A percentile compares a stretch with the other conserved stretches of the same genome.
These are phyloP conservation scores for Drosophila nasuta DNA, from an alignment of 1,140 invertebrate species.

Conservation along the genomic window DNA sequence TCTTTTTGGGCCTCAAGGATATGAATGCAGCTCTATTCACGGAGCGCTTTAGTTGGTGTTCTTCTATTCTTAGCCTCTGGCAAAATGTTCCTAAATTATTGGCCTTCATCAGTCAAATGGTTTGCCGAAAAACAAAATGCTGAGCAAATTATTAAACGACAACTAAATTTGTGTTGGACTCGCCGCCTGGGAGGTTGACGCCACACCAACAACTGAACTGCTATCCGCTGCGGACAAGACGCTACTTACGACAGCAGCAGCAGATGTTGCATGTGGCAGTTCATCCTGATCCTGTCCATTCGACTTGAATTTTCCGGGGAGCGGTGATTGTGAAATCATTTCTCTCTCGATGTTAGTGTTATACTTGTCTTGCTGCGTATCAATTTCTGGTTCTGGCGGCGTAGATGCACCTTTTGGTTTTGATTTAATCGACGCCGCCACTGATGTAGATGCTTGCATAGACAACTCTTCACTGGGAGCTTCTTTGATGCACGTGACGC, in stretches of 20 bases:
- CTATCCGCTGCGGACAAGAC: constrained; percentile 17
- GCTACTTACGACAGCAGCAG: constrained; percentile 10
- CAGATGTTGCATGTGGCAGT: constrained; percentile 9
- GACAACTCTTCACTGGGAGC: constrained; percentile 48
- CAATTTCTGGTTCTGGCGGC: constrained; percentile 52
- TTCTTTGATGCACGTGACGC: constrained; percentile 33
- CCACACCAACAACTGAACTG: constrained; percentile 38
- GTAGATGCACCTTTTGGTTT: constrained; percentile 60
- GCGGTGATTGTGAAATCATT: constrained; percentile 26
- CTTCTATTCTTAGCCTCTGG: constrained; percentile 58
- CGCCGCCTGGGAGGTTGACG: constrained; percentile 70
- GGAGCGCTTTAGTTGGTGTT: constrained; percentile 50
- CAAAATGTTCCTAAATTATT: constrained; percentile 53
- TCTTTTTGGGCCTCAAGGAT: not conserved
- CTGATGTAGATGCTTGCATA: constrained; percentile 66
- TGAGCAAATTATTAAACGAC: constrained; percentile 84
- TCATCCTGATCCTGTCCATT: constrained; percentile 32
- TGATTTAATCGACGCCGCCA: constrained; percentile 44
- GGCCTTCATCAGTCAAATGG: constrained; percentile 65
- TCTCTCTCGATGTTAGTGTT: constrained; percentile 57
- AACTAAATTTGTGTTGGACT: constrained; percentile 82
- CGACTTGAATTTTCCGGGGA: constrained; percentile 39
- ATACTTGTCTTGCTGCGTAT: constrained; percentile 41
- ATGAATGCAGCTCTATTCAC: constrained; percentile 67
- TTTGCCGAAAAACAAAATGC: constrained; percentile 83